Base-by-base conservation (phyloP, 2,888 invertebrate genomes). In the Slavum lentiscoides region DNA sequence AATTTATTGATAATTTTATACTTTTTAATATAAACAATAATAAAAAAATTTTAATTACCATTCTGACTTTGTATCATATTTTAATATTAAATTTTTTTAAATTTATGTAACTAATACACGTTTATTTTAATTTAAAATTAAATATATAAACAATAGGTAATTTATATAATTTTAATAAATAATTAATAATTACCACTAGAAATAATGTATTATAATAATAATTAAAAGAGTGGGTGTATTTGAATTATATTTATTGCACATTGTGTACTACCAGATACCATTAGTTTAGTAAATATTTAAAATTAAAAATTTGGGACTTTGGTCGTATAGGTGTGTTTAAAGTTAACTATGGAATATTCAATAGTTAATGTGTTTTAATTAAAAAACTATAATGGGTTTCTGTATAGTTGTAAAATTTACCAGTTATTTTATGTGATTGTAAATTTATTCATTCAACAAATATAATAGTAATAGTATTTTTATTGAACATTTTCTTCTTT, bases 281-380 rank as follows among this genome's bases (percentile, higher is more conserved):
- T 73, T 49, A 49, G 23, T 30, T 62, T 8, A 73, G 6, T 43
- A 43, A 43, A 43, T 43, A 43, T 9, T 43, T 5, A 43, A 7
- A 43, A 9, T 43, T 39, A 62, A 30, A 53, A 64, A 66, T 53
- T 37, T 37, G 17, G 39, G 19, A 66, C 74, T 74, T 74, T 39
- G 11, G 43, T 74, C 39, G 55, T 58, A 19, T 66, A 43, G 5
- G 39, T 58, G 15, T 66, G 21, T 55, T 8, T 55, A 58, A 74
- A 23, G 39, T 74, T 21, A 74, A 66, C 2, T 66, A 58, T 66
- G 66, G 39, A 66, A 74, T 74, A 53, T 74, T 74, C 39, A 55
- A 37, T 74, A 39, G 55, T 73, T 74, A 53, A 64, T 55, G 53
- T 64, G 9, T 66, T 43, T 55, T 66, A 23, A 66, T 66, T 55